Evolutionary conservation across 2,113 vertebrate genomes (phyloP).

Genomic region (Erythrolamprus reginae): DNA sequence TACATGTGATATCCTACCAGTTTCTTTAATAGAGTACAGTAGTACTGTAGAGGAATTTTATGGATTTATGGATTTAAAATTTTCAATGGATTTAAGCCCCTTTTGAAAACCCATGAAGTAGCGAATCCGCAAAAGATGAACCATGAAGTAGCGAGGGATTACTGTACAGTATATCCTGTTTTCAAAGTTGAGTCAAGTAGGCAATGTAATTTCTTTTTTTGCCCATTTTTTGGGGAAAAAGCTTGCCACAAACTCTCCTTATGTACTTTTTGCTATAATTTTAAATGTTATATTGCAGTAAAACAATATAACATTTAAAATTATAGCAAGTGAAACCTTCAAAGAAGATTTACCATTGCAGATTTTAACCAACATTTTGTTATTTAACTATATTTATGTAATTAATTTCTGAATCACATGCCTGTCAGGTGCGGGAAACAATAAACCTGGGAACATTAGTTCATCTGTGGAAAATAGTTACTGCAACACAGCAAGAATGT

Average conservation of each 20-base stretch:
- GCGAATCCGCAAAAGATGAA: no score
- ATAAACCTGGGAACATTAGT: no score
- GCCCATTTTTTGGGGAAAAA: background rate
- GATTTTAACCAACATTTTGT: background rate
- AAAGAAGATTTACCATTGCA: background rate
- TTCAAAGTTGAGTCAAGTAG: background rate
- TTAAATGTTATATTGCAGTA: background rate
- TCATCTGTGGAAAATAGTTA: background rate
- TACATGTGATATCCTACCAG: no score
- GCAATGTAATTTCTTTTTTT: background rate
- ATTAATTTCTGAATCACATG: background rate
- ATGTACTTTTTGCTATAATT: background rate
- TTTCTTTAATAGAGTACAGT: no score
- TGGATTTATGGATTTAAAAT: no score
- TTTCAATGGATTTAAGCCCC: no score
- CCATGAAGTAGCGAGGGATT: no score
- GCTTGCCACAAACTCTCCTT: background rate
- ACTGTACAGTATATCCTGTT: background rate
- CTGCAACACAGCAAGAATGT: slow-evolving; percentile 13
- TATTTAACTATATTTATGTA: background rate
- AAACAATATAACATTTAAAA: no score
- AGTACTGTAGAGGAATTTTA: no score
- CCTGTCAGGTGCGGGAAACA: background rate
- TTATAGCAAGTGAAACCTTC: background rate
- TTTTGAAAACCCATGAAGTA: no score